These are phyloP conservation scores for Thysanoteuthis rhombus DNA, from an alignment of 2,888 invertebrate genomes.

Conservation along the genomic window DNA sequence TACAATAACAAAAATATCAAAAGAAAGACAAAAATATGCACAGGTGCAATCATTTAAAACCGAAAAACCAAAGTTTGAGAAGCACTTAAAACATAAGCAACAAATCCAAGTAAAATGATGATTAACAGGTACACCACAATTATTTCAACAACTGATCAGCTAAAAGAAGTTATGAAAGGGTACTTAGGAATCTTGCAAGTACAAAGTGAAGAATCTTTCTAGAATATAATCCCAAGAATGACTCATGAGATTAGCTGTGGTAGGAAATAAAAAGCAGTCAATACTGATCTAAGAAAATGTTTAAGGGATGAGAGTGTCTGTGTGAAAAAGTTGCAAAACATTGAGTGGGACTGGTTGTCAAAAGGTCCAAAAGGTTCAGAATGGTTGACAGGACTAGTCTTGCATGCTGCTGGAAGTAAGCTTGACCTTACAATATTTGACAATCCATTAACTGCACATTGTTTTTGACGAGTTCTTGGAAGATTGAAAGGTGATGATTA, in stretches of 20 bases:
- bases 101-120: not conserved
- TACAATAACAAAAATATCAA: not conserved
- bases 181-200: not conserved
- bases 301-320: no score
- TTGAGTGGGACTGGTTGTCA: no score
- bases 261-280: no score
- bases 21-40: not conserved
- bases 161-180: not conserved
- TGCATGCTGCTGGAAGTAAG: no score
- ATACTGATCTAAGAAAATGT: no score
- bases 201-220: not conserved
- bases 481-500: no score
- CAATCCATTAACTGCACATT: no score
- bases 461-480: no score
- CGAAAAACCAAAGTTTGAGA: not conserved
- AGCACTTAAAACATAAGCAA: not conserved
- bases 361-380: no score
- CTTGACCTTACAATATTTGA: no score
- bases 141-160: not conserved
- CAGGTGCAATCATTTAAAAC: not conserved
- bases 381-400: no score
- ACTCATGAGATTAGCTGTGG: not conserved
- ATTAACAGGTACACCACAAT: not conserved
- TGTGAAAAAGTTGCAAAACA: no score
- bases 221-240: not conserved